Base-by-base conservation (phyloP, 2,888 invertebrate species). In the Ichneumoninae sp. region DNA sequence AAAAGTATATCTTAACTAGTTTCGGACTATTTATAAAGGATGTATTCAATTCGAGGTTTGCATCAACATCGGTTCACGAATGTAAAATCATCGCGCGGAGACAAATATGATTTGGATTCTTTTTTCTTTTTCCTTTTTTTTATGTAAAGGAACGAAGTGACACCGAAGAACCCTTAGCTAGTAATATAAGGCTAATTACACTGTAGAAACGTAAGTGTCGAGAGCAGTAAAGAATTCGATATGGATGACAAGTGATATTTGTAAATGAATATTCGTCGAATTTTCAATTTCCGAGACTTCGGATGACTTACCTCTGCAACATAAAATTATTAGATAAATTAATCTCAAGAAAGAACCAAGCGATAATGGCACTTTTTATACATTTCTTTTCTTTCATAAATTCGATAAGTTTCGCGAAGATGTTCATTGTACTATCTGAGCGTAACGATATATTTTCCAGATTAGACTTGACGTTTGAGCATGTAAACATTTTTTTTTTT, bases 381-480 rank as follows among this genome's bases (percentile, higher is more conserved):
- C 22, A 16, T 7, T 57, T 8, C 1, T 60, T 30, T 60, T 65
- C 50, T 30, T 16, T 70, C 57, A 22, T 33, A 47, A 47, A 50
- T 69, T 60, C 44, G 22, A 8, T 8, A 74, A 33, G 54, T 36
- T 62, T 36, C 44, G 44, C 60, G 80, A 22, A 66, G 47, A 80
- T 36, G 36, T 22, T 44, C 68, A 70, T 70, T 68, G 13, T 62
- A 69, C 69, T 26, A 22, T 52, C 62, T 69, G n/a, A 50, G 22
- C 26, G 57, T 78, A 26, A 69, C 70, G 47, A 78, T 26, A 65
- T 78, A 82, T 79, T 69, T 82, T 79, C 65, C 79, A 70, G 54
- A 74, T 62, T 69, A 33, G 54, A 50, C 65, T 69, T 79, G 70
- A 83, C 47, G 74, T 74, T 78, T 74, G 40, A 62, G 22, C 19